Conservation (phyloP, 2,113 vertebrate genomes). For the Rhipidura dahli region DNA sequence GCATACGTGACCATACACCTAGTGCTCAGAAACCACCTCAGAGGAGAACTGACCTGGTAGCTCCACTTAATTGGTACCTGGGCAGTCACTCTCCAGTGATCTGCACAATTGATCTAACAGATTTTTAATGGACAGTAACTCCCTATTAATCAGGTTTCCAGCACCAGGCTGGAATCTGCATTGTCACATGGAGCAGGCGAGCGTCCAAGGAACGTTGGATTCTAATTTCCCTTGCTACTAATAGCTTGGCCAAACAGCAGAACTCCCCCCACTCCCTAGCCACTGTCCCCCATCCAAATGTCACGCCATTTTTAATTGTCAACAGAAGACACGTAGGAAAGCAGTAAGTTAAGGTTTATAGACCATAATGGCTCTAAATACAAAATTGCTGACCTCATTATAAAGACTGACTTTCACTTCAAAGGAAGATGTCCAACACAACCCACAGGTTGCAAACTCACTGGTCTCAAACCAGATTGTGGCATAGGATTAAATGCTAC, state of each 20-base stretch:
- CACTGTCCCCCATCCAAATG: not conserved
- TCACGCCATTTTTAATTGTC: not conserved
- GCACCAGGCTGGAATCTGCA: not conserved
- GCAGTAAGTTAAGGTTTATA: not conserved
- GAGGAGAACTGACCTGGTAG: not conserved
- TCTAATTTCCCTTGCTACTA: conserved; percentile 1
- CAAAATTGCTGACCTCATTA: not conserved
- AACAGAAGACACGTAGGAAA: not conserved
- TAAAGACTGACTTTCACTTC: not conserved
- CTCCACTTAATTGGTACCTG: not conserved
- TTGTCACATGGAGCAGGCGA: not conserved
- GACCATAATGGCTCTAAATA: not conserved
- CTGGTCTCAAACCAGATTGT: not conserved
- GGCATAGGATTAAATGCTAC: not conserved
- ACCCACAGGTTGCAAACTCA: not conserved
- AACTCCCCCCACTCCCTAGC: not conserved
- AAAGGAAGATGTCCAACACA: not conserved
- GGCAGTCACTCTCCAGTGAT: not conserved
- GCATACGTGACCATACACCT: not conserved
- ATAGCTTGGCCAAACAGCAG: not conserved
- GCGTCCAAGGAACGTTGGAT: not conserved
- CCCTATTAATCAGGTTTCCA: not conserved
- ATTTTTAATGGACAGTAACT: not conserved
- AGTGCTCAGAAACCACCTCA: not conserved
- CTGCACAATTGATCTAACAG: not conserved